Conservation (phyloP, 2,113 vertebrate genomes). For the Choloepus hoffmanni region DNA sequence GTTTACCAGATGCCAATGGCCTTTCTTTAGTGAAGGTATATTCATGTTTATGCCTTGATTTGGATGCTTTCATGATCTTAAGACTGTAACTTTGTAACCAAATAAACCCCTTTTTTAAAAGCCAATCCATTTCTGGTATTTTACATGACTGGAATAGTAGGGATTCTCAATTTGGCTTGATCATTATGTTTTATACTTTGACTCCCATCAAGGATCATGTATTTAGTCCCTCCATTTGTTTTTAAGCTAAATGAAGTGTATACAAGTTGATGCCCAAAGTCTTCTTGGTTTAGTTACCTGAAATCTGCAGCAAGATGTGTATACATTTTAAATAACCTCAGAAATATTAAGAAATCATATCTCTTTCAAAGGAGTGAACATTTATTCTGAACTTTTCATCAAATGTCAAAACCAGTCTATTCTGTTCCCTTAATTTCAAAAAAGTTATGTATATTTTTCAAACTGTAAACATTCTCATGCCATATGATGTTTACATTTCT, state of each 20-base stretch:
- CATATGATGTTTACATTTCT: not conserved
- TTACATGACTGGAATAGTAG: too few relatives aligned
- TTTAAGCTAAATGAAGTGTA: constrained; percentile 16
- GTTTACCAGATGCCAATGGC: too few relatives aligned
- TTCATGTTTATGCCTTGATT: too few relatives aligned
- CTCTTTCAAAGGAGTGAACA: not conserved
- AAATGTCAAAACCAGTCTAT: not conserved
- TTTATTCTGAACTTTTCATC: not conserved
- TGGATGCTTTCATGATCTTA: too few relatives aligned
- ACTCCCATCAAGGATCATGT: not conserved
- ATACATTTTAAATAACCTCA: not conserved
- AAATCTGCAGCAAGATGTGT: not conserved
- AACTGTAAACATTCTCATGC: not conserved
- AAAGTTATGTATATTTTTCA: not conserved
- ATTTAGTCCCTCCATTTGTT: constrained; percentile 24
- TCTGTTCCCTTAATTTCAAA: not conserved
- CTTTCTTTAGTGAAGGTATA: too few relatives aligned
- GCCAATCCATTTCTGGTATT: too few relatives aligned
- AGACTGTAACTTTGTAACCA: too few relatives aligned
- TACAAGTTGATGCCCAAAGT: not conserved
- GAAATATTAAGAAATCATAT: not conserved
- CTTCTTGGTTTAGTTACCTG: not conserved
- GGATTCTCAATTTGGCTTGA: not conserved
- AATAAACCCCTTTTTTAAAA: too few relatives aligned
- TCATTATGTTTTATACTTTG: not conserved